These are phyloP conservation scores for Engraulis encrasicolus DNA, from an alignment of 2,113 vertebrate genomes.

Conservation along the genomic window DNA sequence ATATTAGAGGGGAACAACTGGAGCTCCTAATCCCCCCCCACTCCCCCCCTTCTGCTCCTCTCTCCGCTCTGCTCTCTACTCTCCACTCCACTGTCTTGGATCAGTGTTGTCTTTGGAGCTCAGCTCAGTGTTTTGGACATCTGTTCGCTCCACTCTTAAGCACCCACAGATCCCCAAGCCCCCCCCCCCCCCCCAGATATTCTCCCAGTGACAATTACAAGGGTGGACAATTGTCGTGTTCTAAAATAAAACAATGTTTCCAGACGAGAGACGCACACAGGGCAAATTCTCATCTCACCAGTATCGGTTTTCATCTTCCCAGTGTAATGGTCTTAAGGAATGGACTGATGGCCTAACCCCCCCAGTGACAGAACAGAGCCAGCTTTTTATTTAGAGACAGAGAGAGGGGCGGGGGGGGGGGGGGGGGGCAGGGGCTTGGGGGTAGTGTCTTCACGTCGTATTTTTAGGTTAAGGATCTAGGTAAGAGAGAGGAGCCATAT, in stretches of 20 bases:
- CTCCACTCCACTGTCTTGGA: conserved; percentile 57
- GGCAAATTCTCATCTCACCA: conserved; percentile 1
- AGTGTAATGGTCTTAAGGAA: background rate
- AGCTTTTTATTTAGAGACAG: background rate
- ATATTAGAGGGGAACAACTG: conserved; percentile 66
- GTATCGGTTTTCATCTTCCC: background rate
- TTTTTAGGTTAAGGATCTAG: background rate
- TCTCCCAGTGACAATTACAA: conserved; percentile 8
- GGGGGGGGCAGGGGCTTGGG: too few species aligned
- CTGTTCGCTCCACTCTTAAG: conserved; percentile 53
- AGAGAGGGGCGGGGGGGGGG: too few species aligned
- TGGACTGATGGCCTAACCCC: background rate
- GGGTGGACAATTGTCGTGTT: conserved; percentile 5
- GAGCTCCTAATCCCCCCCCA: conserved; percentile 70
- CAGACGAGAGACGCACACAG: background rate
- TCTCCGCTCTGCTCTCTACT: conserved; percentile 44
- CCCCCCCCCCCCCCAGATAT: background rate
- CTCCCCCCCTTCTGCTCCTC: conserved; percentile 60
- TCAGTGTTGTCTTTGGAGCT: conserved; percentile 62
- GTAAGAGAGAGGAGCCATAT: background rate
- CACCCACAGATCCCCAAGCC: too few species aligned
- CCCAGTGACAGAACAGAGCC: background rate
- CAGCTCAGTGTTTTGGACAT: conserved; percentile 59
- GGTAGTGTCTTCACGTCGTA: background rate
- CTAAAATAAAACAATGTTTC: conserved; percentile 22